Conservation (phyloP, 2,113 vertebrate species). For the Alethe diademata region DNA sequence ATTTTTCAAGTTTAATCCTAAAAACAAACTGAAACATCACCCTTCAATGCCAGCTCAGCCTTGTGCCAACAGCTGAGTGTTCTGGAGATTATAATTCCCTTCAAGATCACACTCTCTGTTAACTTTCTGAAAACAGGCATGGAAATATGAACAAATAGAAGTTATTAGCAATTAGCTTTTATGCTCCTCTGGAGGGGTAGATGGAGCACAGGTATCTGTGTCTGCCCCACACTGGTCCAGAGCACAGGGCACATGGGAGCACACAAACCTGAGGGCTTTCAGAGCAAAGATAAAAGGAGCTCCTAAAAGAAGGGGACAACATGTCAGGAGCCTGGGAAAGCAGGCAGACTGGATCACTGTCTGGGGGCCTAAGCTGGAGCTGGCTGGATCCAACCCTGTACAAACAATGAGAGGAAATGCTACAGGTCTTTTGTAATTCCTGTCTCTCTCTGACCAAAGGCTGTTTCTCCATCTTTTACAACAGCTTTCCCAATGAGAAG, state of each 20-base stretch:
- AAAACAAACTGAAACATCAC: background rate
- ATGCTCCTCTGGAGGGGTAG: background rate
- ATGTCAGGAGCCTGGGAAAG: background rate
- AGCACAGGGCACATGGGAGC: background rate
- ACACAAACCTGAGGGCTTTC: background rate
- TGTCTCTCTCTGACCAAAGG: background rate
- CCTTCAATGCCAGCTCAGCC: background rate
- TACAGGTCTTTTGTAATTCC: background rate
- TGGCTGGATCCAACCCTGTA: background rate
- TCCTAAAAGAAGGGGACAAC: background rate
- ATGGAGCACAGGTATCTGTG: background rate
- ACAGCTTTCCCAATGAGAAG: background rate
- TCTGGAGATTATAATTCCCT: background rate
- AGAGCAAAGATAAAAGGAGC: background rate
- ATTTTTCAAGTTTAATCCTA: constrained; percentile 16
- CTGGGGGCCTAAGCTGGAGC: background rate
- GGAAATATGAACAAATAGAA: background rate
- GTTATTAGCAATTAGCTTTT: background rate
- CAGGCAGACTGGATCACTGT: background rate
- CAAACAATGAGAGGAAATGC: background rate
- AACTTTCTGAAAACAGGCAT: background rate
- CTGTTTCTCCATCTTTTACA: background rate
- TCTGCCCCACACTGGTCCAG: background rate
- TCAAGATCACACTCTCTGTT: background rate
- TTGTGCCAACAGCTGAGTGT: background rate